Percentiles rank a stretch among this genome's conserved stretches.
phyloP scores from a whole-genome alignment of 2,113 vertebrate species.

The Furnarius figulus region DNA sequence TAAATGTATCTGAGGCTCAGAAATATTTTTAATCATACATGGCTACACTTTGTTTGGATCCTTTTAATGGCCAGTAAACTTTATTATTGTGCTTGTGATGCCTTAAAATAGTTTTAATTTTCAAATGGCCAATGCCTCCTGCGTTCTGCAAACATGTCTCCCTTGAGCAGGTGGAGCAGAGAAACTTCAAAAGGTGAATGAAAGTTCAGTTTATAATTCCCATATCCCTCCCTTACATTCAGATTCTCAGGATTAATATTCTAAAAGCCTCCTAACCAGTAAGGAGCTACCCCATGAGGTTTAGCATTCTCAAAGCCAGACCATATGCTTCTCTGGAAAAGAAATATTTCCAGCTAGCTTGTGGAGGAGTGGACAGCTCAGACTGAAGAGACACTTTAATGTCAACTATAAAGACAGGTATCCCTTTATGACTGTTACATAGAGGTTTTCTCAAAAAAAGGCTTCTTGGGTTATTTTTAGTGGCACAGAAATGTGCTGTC shows the following conservation, averaged over 20 bases:
- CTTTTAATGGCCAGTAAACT: background rate
- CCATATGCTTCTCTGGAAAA: slow-evolving; percentile 13
- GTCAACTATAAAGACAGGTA: background rate
- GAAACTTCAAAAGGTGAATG: background rate
- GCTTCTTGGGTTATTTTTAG: background rate
- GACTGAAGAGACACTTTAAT: background rate
- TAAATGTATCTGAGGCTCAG: background rate
- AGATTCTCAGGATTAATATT: slow-evolving; percentile 33
- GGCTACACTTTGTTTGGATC: background rate
- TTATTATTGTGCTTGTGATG: background rate
- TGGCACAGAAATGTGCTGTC: background rate
- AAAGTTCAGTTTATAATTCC: background rate
- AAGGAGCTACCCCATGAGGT: slow-evolving; percentile 39
- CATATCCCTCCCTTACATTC: background rate
- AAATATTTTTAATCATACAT: background rate
- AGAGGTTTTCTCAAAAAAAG: background rate
- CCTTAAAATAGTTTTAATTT: background rate
- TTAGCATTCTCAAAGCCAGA: slow-evolving; percentile 46
- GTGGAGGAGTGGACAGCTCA: background rate
- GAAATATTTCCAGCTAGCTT: background rate
- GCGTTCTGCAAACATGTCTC: background rate
- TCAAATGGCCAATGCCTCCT: background rate
- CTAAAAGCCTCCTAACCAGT: slow-evolving; percentile 61
- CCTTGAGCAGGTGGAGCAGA: background rate
- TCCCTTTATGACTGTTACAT: background rate